Base-by-base conservation (phyloP, 2,113 vertebrate genomes). In the Chamaetylas fuelleborni region DNA sequence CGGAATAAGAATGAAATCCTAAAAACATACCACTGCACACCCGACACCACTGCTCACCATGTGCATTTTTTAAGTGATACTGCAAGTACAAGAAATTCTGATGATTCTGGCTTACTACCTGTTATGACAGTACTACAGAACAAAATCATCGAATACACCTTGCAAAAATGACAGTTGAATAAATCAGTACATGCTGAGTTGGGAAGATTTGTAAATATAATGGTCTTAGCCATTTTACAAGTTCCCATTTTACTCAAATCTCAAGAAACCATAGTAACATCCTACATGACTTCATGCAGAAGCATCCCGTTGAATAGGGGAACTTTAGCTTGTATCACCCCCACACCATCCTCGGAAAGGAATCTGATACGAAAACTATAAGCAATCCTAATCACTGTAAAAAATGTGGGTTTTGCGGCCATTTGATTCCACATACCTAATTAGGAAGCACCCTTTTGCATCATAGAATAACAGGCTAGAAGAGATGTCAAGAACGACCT, bases 1-100 rank as follows among this genome's bases (percentile, higher is more conserved):
- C 1, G 0, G 90, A 96, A 95, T 77, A 47, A 81, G 93, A 94
- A 48, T 64, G 24, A 64, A 96, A 94, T 71, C 57, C 62, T 42
- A 54, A 43, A 71, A 26, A 60, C 25, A 47, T 25, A 71, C n/a
- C n/a, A 36, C 4, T 64, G 43, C 3, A 12, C 36, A 45, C 22
- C 23, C 45, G 29, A 3, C 43, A 79, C 15, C 15, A n/a, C 2
- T 26, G 15, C 67, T 18, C 33, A 51, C 4, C 9, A 25, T 1
- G 0, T 5, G 5, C 9, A n/a, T 67, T 79, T 47, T 67, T 83
- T 5, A 81, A 79, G 19, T 40, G 13, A 72, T 38, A 42, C 8
- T 34, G 7, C 31, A 85, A n/a, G 12, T 28, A 60, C 11, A 90
- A 72, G 61, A 54, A 56, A 25, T 24, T 62, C 29, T 65, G 38